A percentile compares a stretch with the other conserved stretches of the same genome.
phyloP scores from a whole-genome alignment of 2,797 vertebrate species.

The Lemur catta region DNA sequence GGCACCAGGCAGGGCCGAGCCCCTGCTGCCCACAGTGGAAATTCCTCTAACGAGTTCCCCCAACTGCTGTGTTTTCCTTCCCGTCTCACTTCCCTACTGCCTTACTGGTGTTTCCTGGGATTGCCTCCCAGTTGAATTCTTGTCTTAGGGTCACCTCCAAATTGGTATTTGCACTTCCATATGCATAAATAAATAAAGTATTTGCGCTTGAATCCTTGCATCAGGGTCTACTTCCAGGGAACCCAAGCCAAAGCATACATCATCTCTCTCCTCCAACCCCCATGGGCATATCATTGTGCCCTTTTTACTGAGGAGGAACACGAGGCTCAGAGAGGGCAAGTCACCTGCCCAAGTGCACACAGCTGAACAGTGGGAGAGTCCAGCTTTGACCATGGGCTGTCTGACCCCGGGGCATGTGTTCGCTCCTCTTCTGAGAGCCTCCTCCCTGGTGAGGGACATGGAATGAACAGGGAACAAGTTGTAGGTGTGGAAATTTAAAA shows the following conservation, averaged over 20 bases:
- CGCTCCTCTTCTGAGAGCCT: not conserved
- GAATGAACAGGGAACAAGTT: not conserved
- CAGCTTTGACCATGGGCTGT: not conserved
- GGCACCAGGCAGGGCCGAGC: not conserved
- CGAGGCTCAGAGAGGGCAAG: not conserved
- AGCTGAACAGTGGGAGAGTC: not conserved
- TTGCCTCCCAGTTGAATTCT: not conserved
- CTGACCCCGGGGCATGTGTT: too few relatives aligned
- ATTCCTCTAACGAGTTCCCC: not conserved
- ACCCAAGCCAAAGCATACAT: not conserved
- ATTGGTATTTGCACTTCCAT: too few relatives aligned
- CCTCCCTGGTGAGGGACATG: not conserved
- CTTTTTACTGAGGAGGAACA: not conserved
- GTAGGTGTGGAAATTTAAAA: not conserved
- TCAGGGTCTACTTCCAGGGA: not conserved
- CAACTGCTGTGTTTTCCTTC: not conserved
- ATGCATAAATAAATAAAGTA: not conserved
- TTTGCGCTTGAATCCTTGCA: not conserved
- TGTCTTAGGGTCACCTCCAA: not conserved
- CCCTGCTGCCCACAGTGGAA: not conserved
- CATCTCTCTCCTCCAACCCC: not conserved
- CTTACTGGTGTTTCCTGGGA: not conserved
- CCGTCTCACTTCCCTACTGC: not conserved
- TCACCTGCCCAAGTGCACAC: not conserved
- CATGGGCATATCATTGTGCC: not conserved